Evolutionary conservation across 2,113 vertebrate species (phyloP), one percentile per base, ranked within the genome.

Genomic region (Dendropsophus ebraccatus): DNA sequence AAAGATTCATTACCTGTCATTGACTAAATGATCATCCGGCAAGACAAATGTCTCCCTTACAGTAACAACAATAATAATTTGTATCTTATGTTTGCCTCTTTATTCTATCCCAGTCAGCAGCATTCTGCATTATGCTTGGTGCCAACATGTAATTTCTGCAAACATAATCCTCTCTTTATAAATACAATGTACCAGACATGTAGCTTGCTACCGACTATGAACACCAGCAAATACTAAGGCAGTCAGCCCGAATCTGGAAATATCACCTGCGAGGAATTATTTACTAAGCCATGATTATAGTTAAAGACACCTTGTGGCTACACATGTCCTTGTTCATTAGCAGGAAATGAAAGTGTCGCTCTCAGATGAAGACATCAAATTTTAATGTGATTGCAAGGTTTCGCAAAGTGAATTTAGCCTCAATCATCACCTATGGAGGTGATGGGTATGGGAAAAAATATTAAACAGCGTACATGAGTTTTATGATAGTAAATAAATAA

Each of bases 1-100:
- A 60, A 80, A 69, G 76, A 73, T 86, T 86, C 77, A 86, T 86
- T 86, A 86, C 77, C 77, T 73, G 77, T 60, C 84, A 73, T 86
- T 86, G 72, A 35, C 67, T 45, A 81, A 73, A 54, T 70, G 30
- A 72, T 72, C 50, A 73, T 47, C 52, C n/a, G 32, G 35, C 30
- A 81, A 47, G 52, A 86, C 76, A 81, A 73, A 72, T 81, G 67
- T 81, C 52, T 81, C 50, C 67, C 19, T 73, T 41, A 86, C 35
- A 73, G 65, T 60, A 86, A 81, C 50, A 69, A 85, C 45, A 85
- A 77, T 78, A 69, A 74, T 74, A 54, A 80, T 80, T 28, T 60
- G 50, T 50, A 69, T 69, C 77, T 11, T 21, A 23, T 16, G 23
- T 65, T 65, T n/a, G 37, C 19, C 50, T 54, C 76, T 14, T 25